Conservation (phyloP, 2,797 vertebrate genomes). For the Mallotus villosus region DNA sequence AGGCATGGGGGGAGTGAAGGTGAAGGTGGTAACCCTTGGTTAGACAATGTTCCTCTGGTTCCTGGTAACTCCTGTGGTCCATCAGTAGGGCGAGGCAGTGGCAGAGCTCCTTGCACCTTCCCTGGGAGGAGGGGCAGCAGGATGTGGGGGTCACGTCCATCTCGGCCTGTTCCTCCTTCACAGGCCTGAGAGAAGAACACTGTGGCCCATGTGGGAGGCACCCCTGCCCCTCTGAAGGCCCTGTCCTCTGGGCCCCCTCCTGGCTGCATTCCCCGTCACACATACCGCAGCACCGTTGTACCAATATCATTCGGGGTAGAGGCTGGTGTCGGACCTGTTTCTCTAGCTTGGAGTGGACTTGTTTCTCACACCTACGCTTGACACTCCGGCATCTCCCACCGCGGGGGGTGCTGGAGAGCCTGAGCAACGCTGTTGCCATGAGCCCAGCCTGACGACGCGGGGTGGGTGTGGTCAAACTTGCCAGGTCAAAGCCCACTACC, state of each 20-base stretch:
- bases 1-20: conserved; percentile 76
- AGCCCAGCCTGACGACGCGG: conserved; percentile 94
- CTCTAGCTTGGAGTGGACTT: conserved; percentile 52
- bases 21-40: conserved; percentile 78
- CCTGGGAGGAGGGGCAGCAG: conserved; percentile 83
- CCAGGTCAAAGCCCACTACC: conserved; percentile 65
- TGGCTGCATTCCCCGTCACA: conserved; percentile 66
- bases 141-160: conserved; percentile 70
- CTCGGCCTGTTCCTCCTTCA: conserved; percentile 79
- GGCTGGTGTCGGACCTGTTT: conserved; percentile 46
- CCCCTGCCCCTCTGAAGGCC: conserved; percentile 56
- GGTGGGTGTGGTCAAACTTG: conserved; percentile 72
- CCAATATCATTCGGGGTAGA: conserved; percentile 35
- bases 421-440: conserved; percentile 91
- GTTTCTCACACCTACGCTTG: conserved; percentile 45
- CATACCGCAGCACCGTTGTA: conserved; percentile 63
- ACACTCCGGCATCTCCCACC: conserved; percentile 67
- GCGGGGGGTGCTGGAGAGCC: conserved; percentile 82
- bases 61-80: conserved; percentile 86
- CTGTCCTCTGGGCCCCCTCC: conserved; percentile 63
- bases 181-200: conserved; percentile 70
- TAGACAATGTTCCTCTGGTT: conserved; percentile 79
- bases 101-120: conserved; percentile 83
- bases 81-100: conserved; percentile 92
- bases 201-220: conserved; percentile 61